These are phyloP conservation scores for Catocala nupta DNA, from an alignment of 2,888 invertebrate genomes.

Conservation along the genomic window DNA sequence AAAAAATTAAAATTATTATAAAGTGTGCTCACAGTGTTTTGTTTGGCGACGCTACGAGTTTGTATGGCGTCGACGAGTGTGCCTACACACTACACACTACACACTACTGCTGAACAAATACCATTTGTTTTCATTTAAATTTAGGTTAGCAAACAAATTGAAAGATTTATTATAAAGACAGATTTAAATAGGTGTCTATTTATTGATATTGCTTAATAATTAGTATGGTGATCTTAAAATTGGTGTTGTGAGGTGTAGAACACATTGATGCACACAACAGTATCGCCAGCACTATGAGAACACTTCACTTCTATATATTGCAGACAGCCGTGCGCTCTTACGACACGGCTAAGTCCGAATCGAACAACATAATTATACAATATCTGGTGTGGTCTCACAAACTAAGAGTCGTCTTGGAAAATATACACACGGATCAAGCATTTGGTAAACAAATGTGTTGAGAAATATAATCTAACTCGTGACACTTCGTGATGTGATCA, in stretches of 20 bases:
- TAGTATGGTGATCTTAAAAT: too few species aligned
- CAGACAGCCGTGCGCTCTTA: slow-evolving; percentile 33
- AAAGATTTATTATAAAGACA: neutral
- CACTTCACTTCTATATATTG: slow-evolving; percentile 52
- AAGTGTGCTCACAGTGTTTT: slow-evolving; percentile 50
- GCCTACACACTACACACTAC: slow-evolving; percentile 5
- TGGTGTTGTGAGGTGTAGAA: slow-evolving; percentile 1
- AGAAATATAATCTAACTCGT: too few species aligned
- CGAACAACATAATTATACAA: slow-evolving; percentile 74
- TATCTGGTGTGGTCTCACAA: slow-evolving; percentile 67
- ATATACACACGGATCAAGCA: too few species aligned
- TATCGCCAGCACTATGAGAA: slow-evolving; percentile 40
- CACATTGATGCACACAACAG: slow-evolving; percentile 1
- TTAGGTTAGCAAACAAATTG: neutral
- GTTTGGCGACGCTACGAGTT: slow-evolving; percentile 23
- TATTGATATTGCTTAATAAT: too few species aligned
- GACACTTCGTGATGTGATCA: too few species aligned
- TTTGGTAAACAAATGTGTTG: too few species aligned
- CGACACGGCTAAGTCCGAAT: slow-evolving; percentile 50
- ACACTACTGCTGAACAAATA: neutral
- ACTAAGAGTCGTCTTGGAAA: slow-evolving; percentile 49
- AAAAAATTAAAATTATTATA: slow-evolving; percentile 59
- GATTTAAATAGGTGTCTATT: too few species aligned
- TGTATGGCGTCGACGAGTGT: slow-evolving; percentile 23
- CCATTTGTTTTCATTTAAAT: neutral